Evolutionary conservation across 2,888 invertebrate genomes (phyloP).

Genomic region (Archips xylosteana): DNA sequence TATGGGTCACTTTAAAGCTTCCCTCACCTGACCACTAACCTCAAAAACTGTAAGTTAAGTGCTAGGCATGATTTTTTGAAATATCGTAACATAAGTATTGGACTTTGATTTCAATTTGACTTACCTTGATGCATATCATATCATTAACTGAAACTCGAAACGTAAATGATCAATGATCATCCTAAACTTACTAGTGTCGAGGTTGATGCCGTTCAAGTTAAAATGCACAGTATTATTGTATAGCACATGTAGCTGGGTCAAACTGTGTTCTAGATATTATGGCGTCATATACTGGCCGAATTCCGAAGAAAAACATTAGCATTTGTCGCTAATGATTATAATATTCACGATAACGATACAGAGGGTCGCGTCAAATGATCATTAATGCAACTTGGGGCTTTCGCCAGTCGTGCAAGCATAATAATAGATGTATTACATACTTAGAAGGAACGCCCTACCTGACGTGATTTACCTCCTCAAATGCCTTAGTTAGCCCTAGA

Average conservation of each 20-base stretch:
- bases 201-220: background rate
- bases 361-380: constrained; percentile 10
- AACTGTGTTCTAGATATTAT: background rate
- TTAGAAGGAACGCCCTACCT: background rate
- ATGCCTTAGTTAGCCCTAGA: background rate
- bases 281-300: constrained; percentile 5
- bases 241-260: background rate
- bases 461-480: background rate
- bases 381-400: constrained; percentile 2
- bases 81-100: no score
- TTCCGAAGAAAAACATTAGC: constrained; percentile 7
- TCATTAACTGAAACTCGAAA: background rate
- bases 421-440: background rate
- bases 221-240: background rate
- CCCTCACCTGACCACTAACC: background rate
- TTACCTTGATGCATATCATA: no score
- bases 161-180: background rate
- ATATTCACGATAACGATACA: constrained; percentile 3
- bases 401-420: background rate
- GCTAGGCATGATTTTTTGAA: no score
- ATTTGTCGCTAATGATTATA: constrained; percentile 11
- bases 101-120: no score
- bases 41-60: background rate
- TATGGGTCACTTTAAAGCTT: background rate
- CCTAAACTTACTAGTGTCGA: background rate